These are phyloP conservation scores for Antheraea mylitta DNA, from an alignment of 1,140 invertebrate species.

Conservation along the genomic window DNA sequence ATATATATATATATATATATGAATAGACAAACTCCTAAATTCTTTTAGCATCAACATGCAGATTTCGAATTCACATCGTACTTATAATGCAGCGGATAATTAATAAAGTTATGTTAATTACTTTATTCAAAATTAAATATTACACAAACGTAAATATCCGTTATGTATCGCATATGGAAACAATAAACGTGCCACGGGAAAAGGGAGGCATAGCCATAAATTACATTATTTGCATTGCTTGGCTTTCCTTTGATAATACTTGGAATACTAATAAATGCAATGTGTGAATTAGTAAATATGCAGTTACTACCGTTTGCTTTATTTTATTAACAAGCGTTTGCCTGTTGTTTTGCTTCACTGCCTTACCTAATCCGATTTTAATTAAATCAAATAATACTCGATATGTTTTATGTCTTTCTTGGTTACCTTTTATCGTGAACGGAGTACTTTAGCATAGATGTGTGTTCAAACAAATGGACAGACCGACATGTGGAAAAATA, in stretches of 20 bases:
- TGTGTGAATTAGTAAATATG: constrained; percentile 14
- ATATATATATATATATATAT: too few species aligned
- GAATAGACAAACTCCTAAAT: too few species aligned
- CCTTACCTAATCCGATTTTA: background rate
- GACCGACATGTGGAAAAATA: too few species aligned
- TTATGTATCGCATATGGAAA: background rate
- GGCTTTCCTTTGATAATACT: constrained; percentile 34
- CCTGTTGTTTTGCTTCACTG: background rate
- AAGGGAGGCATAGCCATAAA: constrained; percentile 16
- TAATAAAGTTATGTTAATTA: background rate
- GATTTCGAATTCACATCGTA: too few species aligned
- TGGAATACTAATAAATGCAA: constrained; percentile 25
- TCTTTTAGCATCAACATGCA: too few species aligned
- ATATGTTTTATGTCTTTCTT: too few species aligned
- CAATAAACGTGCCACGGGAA: background rate
- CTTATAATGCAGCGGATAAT: too few species aligned
- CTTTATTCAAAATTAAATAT: background rate
- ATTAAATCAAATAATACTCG: too few species aligned
- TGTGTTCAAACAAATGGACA: too few species aligned
- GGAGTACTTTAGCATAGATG: too few species aligned
- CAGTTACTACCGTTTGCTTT: background rate
- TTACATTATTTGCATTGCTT: constrained; percentile 29
- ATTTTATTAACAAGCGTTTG: background rate
- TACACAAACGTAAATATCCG: background rate
- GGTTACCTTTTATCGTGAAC: too few species aligned